These are phyloP conservation scores for Pangasius krempfi DNA, from an alignment of 2,797 vertebrate genomes.

Conservation along the genomic window DNA sequence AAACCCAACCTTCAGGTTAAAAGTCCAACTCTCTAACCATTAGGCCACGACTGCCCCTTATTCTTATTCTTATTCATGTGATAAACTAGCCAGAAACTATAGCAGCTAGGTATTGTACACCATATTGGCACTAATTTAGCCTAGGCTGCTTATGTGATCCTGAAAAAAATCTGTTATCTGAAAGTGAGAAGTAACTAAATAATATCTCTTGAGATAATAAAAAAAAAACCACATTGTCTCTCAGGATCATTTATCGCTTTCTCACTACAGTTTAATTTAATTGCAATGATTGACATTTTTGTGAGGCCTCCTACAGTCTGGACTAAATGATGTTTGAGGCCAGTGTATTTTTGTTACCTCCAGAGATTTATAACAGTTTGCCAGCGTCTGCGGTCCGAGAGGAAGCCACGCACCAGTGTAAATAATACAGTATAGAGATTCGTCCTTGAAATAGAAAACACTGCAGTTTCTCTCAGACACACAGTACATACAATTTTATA, in stretches of 20 bases:
- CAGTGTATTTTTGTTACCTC: slow-evolving; percentile 14
- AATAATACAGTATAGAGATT: slow-evolving; percentile 58
- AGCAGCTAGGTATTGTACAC: neutral
- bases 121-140: neutral
- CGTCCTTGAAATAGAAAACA: slow-evolving; percentile 47
- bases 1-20: no score
- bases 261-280: neutral
- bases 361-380: slow-evolving; percentile 37
- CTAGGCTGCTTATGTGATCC: neutral
- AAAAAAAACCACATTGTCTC: neutral
- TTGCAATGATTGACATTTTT: neutral
- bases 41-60: no score
- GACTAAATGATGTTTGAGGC: slow-evolving; percentile 10
- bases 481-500: slow-evolving; percentile 9
- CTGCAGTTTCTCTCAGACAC: slow-evolving; percentile 37
- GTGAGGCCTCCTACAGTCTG: neutral
- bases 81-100: neutral
- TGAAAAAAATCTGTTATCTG: neutral
- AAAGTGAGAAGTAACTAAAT: neutral
- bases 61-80: neutral
- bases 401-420: slow-evolving; percentile 59
- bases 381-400: slow-evolving; percentile 63
- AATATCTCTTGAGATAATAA: neutral
- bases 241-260: neutral
- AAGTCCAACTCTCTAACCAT: no score